Evolutionary conservation across 2,797 vertebrate species (phyloP).

Genomic region (Hipposideros larvatus): DNA sequence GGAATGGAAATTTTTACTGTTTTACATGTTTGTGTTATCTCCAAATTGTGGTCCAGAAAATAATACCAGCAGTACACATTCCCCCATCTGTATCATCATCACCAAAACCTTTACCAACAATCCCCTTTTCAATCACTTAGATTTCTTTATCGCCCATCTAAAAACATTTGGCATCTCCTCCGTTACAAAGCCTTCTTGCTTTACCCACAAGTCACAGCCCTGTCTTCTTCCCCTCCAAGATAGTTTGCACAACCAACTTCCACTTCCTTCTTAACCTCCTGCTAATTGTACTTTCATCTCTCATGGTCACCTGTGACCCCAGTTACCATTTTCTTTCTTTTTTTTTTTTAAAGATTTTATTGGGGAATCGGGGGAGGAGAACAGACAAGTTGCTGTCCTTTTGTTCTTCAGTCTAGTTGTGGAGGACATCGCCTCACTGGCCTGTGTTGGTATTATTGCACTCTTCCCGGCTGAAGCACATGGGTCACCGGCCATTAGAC

Average conservation of each 20-base stretch:
- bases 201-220: background rate
- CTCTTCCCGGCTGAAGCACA: too few species aligned
- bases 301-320: background rate
- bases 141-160: background rate
- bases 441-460: too few species aligned
- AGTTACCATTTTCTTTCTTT: background rate
- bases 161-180: background rate
- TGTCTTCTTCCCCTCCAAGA: background rate
- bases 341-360: too few species aligned
- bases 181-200: slow-evolving; percentile 2
- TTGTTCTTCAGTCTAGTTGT: too few species aligned
- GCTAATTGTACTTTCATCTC: background rate
- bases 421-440: too few species aligned
- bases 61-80: background rate
- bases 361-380: too few species aligned
- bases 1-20: background rate
- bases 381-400: too few species aligned
- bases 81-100: background rate
- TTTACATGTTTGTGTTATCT: slow-evolving; percentile 37
- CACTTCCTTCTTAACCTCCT: background rate
- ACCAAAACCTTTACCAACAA: background rate
- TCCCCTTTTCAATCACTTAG: background rate
- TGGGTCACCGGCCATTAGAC: too few species aligned
- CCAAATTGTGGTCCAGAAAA: background rate
- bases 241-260: background rate